Conservation (phyloP, 2,888 invertebrate genomes). For the Pachliopta kotzebuea region DNA sequence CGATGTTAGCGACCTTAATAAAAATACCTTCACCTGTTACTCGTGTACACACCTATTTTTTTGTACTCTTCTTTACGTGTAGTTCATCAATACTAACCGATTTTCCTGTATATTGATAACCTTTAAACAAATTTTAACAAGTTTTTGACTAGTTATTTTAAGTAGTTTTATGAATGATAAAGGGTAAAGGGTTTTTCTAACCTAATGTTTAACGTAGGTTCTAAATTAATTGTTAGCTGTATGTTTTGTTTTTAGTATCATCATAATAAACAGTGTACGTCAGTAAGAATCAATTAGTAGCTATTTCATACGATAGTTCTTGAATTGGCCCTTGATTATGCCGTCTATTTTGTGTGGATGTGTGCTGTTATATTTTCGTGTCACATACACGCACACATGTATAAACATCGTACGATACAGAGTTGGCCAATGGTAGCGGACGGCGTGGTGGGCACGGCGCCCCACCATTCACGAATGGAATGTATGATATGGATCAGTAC, state of each 20-base stretch:
- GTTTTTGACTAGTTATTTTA: background rate
- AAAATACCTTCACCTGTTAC: background rate
- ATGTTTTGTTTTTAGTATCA: too few species aligned
- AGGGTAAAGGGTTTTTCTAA: too few species aligned
- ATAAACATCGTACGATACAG: constrained; percentile 71
- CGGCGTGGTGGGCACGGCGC: constrained; percentile 75
- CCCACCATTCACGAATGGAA: constrained; percentile 66
- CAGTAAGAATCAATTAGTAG: constrained; percentile 67
- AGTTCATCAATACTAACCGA: background rate
- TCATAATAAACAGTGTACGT: background rate
- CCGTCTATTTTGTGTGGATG: constrained; percentile 52
- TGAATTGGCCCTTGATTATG: constrained; percentile 68
- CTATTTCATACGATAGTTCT: constrained; percentile 51
- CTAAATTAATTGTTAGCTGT: too few species aligned
- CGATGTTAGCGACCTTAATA: background rate
- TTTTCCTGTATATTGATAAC: background rate
- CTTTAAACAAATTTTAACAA: background rate
- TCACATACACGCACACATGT: constrained; percentile 61
- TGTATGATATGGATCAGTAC: constrained; percentile 71
- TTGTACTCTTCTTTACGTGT: background rate
- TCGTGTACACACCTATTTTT: background rate
- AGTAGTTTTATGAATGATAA: too few species aligned
- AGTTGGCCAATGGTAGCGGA: constrained; percentile 58
- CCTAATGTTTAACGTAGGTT: too few species aligned
- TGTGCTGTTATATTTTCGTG: constrained; percentile 47